Base-by-base conservation (phyloP, 2,113 vertebrate genomes). In the Clinocottus analis region DNA sequence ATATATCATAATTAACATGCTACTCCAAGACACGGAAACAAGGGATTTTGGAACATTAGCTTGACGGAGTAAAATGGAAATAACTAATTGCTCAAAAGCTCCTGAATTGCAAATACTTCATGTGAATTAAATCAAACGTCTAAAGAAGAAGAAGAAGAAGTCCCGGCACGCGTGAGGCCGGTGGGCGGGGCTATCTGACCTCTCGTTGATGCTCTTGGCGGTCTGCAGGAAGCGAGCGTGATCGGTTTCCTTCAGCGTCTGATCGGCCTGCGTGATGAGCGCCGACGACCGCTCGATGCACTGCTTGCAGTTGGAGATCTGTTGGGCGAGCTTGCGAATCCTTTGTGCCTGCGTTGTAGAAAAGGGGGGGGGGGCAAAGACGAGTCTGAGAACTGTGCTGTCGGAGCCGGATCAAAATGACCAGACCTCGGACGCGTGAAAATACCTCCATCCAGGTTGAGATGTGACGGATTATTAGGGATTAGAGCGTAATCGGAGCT, bases 151-250 rank as follows among this genome's bases (percentile, higher is more conserved):
- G n/a, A n/a, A n/a, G 67, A 53, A 29, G 67, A 17, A 47, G 29
- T 45, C 9, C 23, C 35, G 9, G 7, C 37, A 8, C 25, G 19
- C 41, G 58, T 31, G 21, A 7, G 31, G 19, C 58, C 14, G 25
- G 56, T 14, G 68, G 27, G 66, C 25, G 33, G 23, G 29, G 60
- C 65, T 35, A 13, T 12, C 90, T 95, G 93, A 99, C 98, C 98
- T 97, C 93, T 99, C 98, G 0, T 97, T 97, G 93, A 98, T 98
- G 85, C 94, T 96, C 94, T 98, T 99, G 31, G 98, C 98, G 0
- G 96, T 97, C 91, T 99, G 98, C 58, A 99, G 95, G 93, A 99
- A 99, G 75, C 97, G 97, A 47, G 98, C 98, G 0, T 98, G 98
- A 13, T 99, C 98, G 0, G 95, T 97, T 93, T 99, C 98, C 88